These are phyloP conservation scores for Sesia apiformis DNA, from an alignment of 2,888 invertebrate genomes.

Conservation along the genomic window DNA sequence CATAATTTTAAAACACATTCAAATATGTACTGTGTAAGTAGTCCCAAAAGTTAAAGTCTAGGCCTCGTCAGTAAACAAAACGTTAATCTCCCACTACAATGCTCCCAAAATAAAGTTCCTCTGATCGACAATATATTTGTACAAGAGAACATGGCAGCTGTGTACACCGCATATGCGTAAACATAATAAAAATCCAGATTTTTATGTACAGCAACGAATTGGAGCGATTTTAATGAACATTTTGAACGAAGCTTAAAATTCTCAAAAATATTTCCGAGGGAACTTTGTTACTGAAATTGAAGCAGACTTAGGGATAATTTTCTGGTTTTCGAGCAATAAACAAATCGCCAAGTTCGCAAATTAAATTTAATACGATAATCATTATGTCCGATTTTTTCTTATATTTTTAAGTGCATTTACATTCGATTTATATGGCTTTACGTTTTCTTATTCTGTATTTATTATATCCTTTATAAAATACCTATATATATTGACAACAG, in stretches of 20 bases:
- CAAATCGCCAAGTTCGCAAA: background rate
- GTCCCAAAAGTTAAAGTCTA: background rate
- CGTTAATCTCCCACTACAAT: conserved; percentile 8
- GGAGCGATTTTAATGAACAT: background rate
- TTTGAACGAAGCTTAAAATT: background rate
- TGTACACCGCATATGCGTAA: background rate
- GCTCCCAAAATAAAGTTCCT: conserved; percentile 7
- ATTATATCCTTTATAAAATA: too few relatives aligned
- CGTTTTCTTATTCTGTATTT: too few relatives aligned
- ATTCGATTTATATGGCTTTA: too few relatives aligned
- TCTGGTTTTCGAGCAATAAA: background rate
- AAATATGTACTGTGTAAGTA: too few relatives aligned
- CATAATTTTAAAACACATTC: too few relatives aligned
- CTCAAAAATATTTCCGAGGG: background rate
- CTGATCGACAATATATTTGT: conserved; percentile 14
- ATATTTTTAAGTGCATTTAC: too few relatives aligned
- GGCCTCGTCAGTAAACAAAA: conserved; percentile 3
- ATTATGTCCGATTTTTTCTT: too few relatives aligned
- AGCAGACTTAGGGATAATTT: background rate
- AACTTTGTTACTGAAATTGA: background rate
- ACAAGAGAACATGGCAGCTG: conserved; percentile 6
- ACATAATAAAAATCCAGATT: background rate
- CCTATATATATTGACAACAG: too few relatives aligned
- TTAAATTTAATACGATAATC: too few relatives aligned
- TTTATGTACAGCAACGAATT: background rate